phyloP scores from a whole-genome alignment of 2,797 vertebrate genomes.

The Martes flavigula region DNA sequence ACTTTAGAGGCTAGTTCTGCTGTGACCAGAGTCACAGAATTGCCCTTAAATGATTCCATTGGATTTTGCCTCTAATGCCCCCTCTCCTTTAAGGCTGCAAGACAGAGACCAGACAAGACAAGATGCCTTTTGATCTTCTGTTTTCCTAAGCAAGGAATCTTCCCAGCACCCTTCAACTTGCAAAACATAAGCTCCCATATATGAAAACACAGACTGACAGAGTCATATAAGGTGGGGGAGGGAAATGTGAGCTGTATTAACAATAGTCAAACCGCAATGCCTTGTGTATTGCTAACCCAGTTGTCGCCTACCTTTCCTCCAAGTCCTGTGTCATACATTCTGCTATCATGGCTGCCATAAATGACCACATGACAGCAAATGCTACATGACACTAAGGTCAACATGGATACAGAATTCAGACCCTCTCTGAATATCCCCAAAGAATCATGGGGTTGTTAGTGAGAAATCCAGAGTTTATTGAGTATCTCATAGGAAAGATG shows the following conservation, averaged over 20 bases:
- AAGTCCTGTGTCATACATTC: neutral
- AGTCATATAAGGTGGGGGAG: neutral
- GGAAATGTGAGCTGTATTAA: neutral
- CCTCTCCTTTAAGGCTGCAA: neutral
- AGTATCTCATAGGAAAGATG: neutral
- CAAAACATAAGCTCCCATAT: neutral
- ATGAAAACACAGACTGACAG: neutral
- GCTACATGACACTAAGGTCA: neutral
- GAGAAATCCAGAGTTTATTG: neutral
- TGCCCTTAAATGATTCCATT: neutral
- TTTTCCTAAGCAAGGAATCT: neutral
- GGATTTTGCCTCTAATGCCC: neutral
- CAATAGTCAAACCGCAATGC: neutral
- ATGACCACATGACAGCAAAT: neutral
- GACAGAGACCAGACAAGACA: neutral
- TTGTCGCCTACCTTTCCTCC: neutral
- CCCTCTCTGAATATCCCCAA: neutral
- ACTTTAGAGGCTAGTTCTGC: neutral
- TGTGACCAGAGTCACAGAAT: neutral
- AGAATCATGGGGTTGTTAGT: neutral
- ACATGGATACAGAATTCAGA: neutral
- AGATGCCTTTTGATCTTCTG: neutral
- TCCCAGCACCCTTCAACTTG: neutral
- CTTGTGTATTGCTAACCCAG: fast-evolving
- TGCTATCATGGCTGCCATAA: neutral